Percentiles rank a stretch among this genome's conserved stretches.
Conservation (phyloP, 2,888 invertebrate species). For the Miltochrista miniata region DNA sequence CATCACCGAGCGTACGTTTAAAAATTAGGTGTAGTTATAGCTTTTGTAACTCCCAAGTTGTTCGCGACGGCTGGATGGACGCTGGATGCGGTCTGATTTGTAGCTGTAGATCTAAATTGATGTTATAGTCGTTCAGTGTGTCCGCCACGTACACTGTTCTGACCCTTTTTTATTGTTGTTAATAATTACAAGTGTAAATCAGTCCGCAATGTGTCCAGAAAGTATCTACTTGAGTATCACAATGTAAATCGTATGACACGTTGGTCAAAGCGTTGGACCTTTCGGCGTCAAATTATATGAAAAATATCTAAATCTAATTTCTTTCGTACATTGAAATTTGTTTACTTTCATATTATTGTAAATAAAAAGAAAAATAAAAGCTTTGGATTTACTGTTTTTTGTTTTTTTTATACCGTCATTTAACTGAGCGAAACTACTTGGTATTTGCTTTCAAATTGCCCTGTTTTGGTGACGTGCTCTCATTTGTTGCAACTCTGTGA, state of each 20-base stretch:
- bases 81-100: slow-evolving; percentile 6
- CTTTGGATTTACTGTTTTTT: slow-evolving; percentile 76
- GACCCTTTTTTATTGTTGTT: neutral
- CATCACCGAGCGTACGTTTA: slow-evolving; percentile 40
- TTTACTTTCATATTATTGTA: slow-evolving; percentile 84
- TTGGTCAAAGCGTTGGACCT: slow-evolving; percentile 41
- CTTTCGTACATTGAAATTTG: slow-evolving; percentile 79
- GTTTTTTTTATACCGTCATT: neutral
- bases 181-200: slow-evolving; percentile 2
- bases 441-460: too few species aligned
- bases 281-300: slow-evolving; percentile 45
- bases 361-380: slow-evolving; percentile 78
- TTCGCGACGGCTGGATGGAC: slow-evolving; percentile 17
- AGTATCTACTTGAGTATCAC: slow-evolving; percentile 25
- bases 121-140: slow-evolving; percentile 12
- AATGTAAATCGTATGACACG: slow-evolving; percentile 35
- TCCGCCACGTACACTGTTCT: slow-evolving; percentile 23
- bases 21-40: slow-evolving; percentile 62
- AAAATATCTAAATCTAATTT: slow-evolving; percentile 67
- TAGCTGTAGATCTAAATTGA: neutral
- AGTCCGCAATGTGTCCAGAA: slow-evolving; percentile 12
- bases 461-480: too few species aligned
- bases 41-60: slow-evolving; percentile 68
- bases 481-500: too few species aligned
- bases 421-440: too few species aligned